Evolutionary conservation across 2,113 vertebrate species (phyloP).

Genomic region (Charadrius vociferus): DNA sequence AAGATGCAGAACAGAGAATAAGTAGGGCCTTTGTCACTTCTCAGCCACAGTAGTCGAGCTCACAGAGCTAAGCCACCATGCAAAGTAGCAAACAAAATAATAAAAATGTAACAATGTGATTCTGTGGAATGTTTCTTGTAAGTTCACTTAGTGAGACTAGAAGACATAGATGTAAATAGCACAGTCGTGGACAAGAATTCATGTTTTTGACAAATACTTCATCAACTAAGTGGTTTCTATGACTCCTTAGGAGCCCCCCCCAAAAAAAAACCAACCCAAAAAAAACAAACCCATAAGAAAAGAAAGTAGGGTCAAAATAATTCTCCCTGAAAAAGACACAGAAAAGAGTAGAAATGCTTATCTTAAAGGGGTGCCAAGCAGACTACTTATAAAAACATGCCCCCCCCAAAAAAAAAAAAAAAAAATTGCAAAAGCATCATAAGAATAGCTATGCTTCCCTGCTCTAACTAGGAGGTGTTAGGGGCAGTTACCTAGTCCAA

Average conservation of each 20-base stretch:
- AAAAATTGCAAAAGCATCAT: neutral
- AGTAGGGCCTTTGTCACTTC: neutral
- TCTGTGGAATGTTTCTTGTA: neutral
- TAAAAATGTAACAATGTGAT: neutral
- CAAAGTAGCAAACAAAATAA: neutral
- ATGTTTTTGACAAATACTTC: neutral
- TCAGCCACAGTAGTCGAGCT: neutral
- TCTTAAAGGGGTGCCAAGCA: neutral
- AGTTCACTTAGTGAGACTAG: neutral
- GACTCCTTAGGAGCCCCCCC: neutral
- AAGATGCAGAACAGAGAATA: neutral
- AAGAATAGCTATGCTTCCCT: neutral
- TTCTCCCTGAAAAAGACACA: neutral
- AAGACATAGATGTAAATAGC: neutral
- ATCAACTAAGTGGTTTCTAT: neutral
- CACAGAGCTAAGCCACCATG: neutral
- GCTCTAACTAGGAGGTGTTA: neutral
- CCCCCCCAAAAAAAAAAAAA: fast-evolving
- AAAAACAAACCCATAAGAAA: neutral
- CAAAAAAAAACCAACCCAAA: no score
- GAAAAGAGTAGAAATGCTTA: neutral
- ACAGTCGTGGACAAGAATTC: neutral
- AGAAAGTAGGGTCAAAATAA: neutral
- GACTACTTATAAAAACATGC: neutral
- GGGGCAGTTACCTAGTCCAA: neutral